Base-by-base conservation (phyloP, 1,140 invertebrate species). In the Drosophila bocki region DNA sequence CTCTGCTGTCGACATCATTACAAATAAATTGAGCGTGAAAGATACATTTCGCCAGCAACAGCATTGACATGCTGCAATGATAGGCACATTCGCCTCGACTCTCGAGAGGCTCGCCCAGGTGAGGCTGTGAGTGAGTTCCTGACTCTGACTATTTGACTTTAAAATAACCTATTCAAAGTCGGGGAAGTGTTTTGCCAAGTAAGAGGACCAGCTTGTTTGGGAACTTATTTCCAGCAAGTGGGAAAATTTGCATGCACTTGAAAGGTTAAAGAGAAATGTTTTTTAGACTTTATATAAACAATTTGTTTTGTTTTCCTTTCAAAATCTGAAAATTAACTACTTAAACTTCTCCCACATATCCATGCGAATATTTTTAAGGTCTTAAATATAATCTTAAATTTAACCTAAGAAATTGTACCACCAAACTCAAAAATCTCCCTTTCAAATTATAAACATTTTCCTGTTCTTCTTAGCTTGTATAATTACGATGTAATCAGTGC, bases 21-120 rank as follows among this genome's bases (percentile, higher is more conserved):
- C 84, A 88, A 88, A 84, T 75, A 88, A 88, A 88, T 88, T 88
- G 80, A 81, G 84, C 84, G 84, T 90, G 84, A 90, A 90, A 90
- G 84, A 88, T 88, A 84, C 84, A 88, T 88, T 88, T 84, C 64
- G 77, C 29, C 68, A 60, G 56, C 68, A 63, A 53, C 80, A 63
- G 53, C 80, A 74, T 71, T 75, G 64, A 60, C 80, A 74, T 78
- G 64, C 75, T 67, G 61, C 76, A 83, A 83, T 81, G 77, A 84
- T 84, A 78, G 78, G 77, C 74, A 86, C 50, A 50, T 68, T 58
- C 50, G 12, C 32, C 32, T 19, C 11, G 35, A 22, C 26, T 62
- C 64, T 58, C 48, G n/a, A 63, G 64, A 45, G 56, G 35, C 56
- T 78, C 22, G 15, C 35, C 33, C 50, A 54, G 58, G 47, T 45